Evolutionary conservation across 2,888 invertebrate species (phyloP), one percentile per base, ranked within the genome.

Genomic region (Hirtodrosophila histrioides): DNA sequence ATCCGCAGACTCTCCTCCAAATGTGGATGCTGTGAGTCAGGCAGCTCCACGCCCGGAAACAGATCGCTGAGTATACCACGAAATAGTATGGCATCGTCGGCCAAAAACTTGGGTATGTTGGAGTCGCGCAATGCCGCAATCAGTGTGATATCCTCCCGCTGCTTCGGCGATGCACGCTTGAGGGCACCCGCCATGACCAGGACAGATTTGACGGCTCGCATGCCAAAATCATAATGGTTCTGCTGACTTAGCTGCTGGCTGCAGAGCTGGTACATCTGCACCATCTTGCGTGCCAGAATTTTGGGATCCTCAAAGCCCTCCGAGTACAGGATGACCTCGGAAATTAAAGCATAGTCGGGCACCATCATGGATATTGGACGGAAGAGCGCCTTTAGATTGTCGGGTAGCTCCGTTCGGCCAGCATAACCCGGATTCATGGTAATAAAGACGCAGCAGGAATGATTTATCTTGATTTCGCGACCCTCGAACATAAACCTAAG

Each of bases 341-440:
- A 97, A 81, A 98, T 97, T 10, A 97, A 92, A 6, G 95, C 95
- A 89, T 97, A 97, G 92, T 97, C 97, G 0, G 97, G 97, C 37
- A 97, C 97, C 97, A 97, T 97, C 97, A 97, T 97, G 1, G 97
- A 93, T 73, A 97, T 95, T 0, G 97, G 97, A 63, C 97, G 93
- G 90, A 97, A 97, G 10, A 97, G 90, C 0, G 97, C 96, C 89
- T 97, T 97, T 67, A 97, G 92, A 91, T 97, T 97, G 86, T 97
- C 97, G 0, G 97, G 97, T 39, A 97, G 91, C 89, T 97, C 97
- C 0, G 97, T 97, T 61, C 97, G 93, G 0, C 97, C 97, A 0
- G 97, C 97, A 89, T 97, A 97, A 1, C 97, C 97, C 0, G 97
- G 97, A 92, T 97, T 97, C 97, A 97, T 97, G 0, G 97, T 97